A percentile compares a stretch with the other conserved stretches of the same genome.
Conservation (phyloP, 2,113 vertebrate species). For the Ardeotis arabs region DNA sequence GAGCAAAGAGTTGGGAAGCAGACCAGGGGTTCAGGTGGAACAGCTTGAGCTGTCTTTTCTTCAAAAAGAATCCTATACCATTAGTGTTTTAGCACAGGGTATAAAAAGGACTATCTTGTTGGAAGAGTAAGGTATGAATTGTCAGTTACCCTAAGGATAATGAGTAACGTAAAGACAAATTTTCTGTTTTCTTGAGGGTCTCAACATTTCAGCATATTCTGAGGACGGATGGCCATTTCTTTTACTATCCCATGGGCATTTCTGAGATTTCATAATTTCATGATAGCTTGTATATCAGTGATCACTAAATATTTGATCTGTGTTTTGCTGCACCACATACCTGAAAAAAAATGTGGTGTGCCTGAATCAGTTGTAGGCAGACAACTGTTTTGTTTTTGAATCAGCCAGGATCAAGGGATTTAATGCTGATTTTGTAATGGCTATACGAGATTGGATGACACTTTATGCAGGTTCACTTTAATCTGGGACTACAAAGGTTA, state of each 20-base stretch:
- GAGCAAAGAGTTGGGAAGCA: neutral
- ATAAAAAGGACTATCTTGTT: neutral
- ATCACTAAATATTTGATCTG: neutral
- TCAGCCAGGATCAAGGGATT: neutral
- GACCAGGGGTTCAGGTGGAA: neutral
- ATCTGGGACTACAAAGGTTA: neutral
- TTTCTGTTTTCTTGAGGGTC: neutral
- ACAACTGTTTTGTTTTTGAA: neutral
- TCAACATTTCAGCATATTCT: neutral
- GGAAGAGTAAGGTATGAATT: neutral
- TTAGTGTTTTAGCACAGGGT: neutral
- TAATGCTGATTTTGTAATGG: neutral
- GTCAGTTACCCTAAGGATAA: neutral
- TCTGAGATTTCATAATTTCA: neutral
- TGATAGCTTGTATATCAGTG: neutral
- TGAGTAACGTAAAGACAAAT: neutral
- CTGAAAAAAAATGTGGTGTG: neutral
- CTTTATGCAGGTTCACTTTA: neutral
- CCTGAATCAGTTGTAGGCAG: neutral
- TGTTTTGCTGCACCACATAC: neutral
- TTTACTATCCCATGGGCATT: neutral
- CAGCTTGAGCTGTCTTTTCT: too few species aligned
- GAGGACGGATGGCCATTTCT: neutral
- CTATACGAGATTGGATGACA: neutral
- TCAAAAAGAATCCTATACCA: neutral